Evolutionary conservation across 2,888 invertebrate species (phyloP).

Genomic region (Hydraecia micacea): DNA sequence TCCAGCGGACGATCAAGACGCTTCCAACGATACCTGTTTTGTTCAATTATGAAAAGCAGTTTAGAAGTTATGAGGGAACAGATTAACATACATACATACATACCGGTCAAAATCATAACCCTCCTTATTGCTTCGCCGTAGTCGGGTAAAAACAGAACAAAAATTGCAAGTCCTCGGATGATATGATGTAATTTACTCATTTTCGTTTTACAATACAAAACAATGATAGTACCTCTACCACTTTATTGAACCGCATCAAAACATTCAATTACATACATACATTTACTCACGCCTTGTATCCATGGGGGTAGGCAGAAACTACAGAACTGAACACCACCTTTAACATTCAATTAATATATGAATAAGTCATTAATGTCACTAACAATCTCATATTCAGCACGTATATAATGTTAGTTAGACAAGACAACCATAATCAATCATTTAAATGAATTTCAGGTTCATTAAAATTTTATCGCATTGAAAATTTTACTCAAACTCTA

Average conservation of each 20-base stretch:
- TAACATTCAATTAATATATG: background rate
- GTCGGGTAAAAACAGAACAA: background rate
- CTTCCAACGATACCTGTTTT: no score
- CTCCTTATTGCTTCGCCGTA: no score
- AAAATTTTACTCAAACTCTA: slow-evolving; percentile 14
- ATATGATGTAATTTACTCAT: background rate
- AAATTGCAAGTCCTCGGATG: background rate
- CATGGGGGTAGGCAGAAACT: no score
- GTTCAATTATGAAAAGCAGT: no score
- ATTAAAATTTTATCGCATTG: slow-evolving; percentile 10
- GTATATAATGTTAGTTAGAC: background rate
- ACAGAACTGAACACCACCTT: background rate
- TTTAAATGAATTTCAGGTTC: slow-evolving; percentile 20
- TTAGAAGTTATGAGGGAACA: no score
- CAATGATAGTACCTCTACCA: background rate
- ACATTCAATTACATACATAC: background rate
- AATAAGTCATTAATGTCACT: background rate
- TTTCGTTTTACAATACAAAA: background rate
- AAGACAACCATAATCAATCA: slow-evolving; percentile 2
- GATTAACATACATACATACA: no score
- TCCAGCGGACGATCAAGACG: no score
- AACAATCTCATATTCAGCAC: background rate
- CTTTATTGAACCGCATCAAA: background rate
- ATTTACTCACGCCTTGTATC: background rate
- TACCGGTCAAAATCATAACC: no score